Evolutionary conservation across 2,113 vertebrate species (phyloP).

Genomic region (Nothocercus nigrocapillus): DNA sequence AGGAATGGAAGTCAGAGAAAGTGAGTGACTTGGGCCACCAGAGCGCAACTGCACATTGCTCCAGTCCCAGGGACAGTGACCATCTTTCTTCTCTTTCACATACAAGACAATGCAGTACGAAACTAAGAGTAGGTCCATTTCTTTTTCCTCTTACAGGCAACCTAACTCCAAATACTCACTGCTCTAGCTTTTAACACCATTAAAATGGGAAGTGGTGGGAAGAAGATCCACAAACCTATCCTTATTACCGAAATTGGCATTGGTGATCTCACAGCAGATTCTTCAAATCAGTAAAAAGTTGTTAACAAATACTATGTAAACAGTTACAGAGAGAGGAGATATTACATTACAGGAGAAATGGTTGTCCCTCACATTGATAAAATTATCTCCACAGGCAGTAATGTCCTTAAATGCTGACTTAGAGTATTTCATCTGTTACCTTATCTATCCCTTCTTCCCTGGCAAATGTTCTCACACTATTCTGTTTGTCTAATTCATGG

Average conservation of each 20-base stretch:
- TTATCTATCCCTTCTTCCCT: slow-evolving; percentile 48
- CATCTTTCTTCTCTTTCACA: not conserved
- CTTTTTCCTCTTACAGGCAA: not conserved
- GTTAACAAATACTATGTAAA: not conserved
- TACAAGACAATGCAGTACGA: not conserved
- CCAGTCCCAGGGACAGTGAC: not conserved
- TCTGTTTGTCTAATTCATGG: slow-evolving; percentile 41
- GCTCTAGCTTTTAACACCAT: not conserved
- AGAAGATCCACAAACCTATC: not conserved
- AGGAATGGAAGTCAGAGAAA: not conserved
- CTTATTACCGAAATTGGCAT: not conserved
- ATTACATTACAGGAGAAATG: not conserved
- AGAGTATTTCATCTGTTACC: slow-evolving; percentile 31
- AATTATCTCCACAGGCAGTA: slow-evolving; percentile 50
- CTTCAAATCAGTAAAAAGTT: not conserved
- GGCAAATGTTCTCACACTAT: not conserved
- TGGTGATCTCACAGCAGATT: not conserved
- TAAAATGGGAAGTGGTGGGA: not conserved
- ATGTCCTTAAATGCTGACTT: slow-evolving; percentile 52
- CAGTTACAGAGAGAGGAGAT: not conserved
- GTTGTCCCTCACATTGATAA: slow-evolving; percentile 15
- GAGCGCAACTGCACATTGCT: not conserved
- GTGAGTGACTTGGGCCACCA: not conserved
- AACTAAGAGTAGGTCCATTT: not conserved
- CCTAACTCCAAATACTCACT: not conserved